These are phyloP conservation scores for Chroicocephalus ridibundus DNA, from an alignment of 2,113 vertebrate genomes.

Conservation along the genomic window DNA sequence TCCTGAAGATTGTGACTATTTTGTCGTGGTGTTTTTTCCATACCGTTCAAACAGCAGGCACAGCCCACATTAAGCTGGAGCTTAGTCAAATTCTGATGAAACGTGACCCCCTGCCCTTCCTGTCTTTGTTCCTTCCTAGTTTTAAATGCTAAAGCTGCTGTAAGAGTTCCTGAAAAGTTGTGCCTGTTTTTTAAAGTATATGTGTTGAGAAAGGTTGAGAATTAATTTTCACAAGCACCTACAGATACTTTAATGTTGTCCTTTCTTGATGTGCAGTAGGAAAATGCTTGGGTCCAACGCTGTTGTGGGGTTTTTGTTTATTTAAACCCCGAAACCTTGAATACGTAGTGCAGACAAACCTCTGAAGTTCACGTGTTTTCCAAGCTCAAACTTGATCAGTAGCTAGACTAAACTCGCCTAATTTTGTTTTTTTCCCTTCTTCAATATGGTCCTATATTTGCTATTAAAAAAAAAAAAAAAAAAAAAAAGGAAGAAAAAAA, in stretches of 20 bases:
- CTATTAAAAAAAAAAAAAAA: neutral
- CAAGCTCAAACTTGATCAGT: neutral
- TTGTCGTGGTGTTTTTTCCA: slow-evolving; percentile 17
- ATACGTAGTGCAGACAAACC: neutral
- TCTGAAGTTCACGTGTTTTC: neutral
- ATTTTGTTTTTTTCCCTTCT: neutral
- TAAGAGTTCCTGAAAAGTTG: slow-evolving; percentile 72
- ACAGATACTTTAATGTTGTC: neutral
- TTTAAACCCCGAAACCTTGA: neutral
- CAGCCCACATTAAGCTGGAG: slow-evolving; percentile 23
- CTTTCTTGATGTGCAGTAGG: neutral
- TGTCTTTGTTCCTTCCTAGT: slow-evolving; percentile 72
- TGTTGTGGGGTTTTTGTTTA: neutral
- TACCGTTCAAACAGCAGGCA: slow-evolving; percentile 24
- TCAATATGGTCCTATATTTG: neutral
- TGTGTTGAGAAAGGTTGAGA: neutral
- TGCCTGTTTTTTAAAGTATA: slow-evolving; percentile 27
- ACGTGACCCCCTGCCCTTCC: slow-evolving; percentile 69
- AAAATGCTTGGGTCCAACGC: neutral
- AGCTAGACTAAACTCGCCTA: neutral
- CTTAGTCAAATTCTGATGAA: slow-evolving; percentile 52
- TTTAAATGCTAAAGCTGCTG: slow-evolving; percentile 54
- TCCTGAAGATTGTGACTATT: neutral
- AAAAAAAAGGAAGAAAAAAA: neutral
- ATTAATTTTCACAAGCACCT: neutral